Evolutionary conservation across 2,113 vertebrate species (phyloP), one percentile per base, ranked within the genome.

Genomic region (Semicossyphus pulcher): DNA sequence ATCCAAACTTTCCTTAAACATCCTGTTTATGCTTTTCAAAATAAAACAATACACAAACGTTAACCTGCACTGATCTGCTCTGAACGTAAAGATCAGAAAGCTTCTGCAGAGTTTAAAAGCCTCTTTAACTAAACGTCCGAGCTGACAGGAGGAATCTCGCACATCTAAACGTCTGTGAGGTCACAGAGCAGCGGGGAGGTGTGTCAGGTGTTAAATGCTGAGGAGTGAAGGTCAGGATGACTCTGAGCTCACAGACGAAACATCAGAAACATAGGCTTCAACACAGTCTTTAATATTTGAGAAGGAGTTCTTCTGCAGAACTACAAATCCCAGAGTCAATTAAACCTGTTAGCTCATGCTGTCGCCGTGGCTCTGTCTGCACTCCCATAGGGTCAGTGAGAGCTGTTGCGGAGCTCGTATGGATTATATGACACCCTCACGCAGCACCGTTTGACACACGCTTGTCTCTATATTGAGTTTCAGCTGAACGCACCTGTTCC

Each of bases 401-500:
- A 26, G 15, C 21, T 58, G 37, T 8, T 14, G 62, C 32, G 26
- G 32, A 28, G 32, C 25, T 51, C 3, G 18, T 36, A 20, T 39
- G 23, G 32, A 32, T 51, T 26, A 26, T 5, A 48, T 47, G 44
- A 51, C 23, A 14, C 7, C 14, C 31, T 36, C 9, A 21, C 14
- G 21, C 16, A 16, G 29, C 42, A 69, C 37, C 44, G 14, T 56
- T 47, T 64, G 49, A 31, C 58, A 47, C 49, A 23, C n/a, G 10
- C 11, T 28, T 9, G 10, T 56, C 54, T 63, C 49, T 64, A 47
- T 29, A 73, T 63, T 31, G 4, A 39, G 25, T 65, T 57, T 37
- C 61, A 28, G 49, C 37, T 44, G 49, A 16, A 54, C 7, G 49
- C 26, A 52, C 44, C 62, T 65, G 62, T 65, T 53, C 37, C n/a